Evolutionary conservation across 2,888 invertebrate genomes (phyloP).

Genomic region (Eupithecia dodoneata): DNA sequence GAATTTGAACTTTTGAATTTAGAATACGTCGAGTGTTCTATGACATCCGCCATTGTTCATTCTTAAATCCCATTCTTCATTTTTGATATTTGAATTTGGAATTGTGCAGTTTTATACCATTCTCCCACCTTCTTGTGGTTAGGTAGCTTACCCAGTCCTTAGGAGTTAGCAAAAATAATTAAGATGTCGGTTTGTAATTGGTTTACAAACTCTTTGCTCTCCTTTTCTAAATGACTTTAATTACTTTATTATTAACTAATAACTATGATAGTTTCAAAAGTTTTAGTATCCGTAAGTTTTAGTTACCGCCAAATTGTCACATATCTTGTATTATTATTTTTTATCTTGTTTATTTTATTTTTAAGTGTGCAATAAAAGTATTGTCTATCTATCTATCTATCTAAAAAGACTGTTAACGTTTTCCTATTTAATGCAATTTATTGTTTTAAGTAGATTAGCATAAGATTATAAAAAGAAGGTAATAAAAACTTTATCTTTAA

Average conservation of each 20-base stretch:
- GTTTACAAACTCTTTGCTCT: neutral
- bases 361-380: too few species aligned
- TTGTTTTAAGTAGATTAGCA: neutral
- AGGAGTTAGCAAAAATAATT: neutral
- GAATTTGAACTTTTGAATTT: slow-evolving; percentile 55
- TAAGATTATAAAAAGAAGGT: neutral
- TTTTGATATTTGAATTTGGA: slow-evolving; percentile 1
- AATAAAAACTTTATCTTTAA: neutral
- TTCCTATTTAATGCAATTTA: neutral
- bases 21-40: slow-evolving; percentile 3
- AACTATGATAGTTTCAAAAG: too few species aligned
- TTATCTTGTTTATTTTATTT: too few species aligned
- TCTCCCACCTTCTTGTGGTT: neutral
- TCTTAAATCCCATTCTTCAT: neutral
- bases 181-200: neutral
- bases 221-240: neutral
- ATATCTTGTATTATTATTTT: too few species aligned
- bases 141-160: neutral
- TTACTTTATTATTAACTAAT: too few species aligned
- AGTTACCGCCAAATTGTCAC: too few species aligned
- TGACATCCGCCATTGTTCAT: slow-evolving; percentile 10
- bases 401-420: neutral
- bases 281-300: too few species aligned
- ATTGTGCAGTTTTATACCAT: neutral
- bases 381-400: too few species aligned